phyloP scores from a whole-genome alignment of 2,797 vertebrate genomes.

The Petrocephalus schoutedeni region DNA sequence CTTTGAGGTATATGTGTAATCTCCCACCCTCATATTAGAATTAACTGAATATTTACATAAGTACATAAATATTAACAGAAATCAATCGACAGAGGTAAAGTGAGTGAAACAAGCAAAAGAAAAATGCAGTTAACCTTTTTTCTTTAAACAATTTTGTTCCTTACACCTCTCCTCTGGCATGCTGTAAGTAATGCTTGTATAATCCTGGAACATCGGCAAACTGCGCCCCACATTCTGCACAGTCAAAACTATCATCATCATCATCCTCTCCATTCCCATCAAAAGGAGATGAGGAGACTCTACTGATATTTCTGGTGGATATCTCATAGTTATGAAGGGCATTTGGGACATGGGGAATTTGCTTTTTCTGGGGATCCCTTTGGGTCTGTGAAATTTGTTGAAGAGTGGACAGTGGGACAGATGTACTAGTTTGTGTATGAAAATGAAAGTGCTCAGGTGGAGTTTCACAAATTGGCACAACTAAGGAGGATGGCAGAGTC shows the following conservation, averaged over 20 bases:
- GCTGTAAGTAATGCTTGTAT: slow-evolving; percentile 68
- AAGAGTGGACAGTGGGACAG: not conserved
- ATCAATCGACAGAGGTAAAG: not conserved
- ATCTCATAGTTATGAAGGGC: not conserved
- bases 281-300: not conserved
- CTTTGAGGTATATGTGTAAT: slow-evolving; percentile 25
- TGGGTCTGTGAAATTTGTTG: not conserved
- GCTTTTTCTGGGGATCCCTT: not conserved
- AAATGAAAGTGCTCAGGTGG: not conserved
- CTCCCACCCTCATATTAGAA: slow-evolving; percentile 1
- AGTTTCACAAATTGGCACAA: slow-evolving; percentile 16
- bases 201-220: slow-evolving; percentile 57
- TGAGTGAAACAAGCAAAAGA: not conserved
- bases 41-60: slow-evolving; percentile 16
- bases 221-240: slow-evolving; percentile 56
- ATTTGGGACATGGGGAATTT: not conserved
- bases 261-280: not conserved
- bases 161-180: slow-evolving; percentile 64
- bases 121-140: not conserved
- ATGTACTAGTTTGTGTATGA: not conserved
- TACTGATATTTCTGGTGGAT: slow-evolving; percentile 3
- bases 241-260: slow-evolving; percentile 42
- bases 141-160: not conserved
- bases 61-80: not conserved
- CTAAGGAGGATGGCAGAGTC: slow-evolving; percentile 10